Conservation (phyloP, 2,113 vertebrate species). For the Nothoprocta perdicaria region DNA sequence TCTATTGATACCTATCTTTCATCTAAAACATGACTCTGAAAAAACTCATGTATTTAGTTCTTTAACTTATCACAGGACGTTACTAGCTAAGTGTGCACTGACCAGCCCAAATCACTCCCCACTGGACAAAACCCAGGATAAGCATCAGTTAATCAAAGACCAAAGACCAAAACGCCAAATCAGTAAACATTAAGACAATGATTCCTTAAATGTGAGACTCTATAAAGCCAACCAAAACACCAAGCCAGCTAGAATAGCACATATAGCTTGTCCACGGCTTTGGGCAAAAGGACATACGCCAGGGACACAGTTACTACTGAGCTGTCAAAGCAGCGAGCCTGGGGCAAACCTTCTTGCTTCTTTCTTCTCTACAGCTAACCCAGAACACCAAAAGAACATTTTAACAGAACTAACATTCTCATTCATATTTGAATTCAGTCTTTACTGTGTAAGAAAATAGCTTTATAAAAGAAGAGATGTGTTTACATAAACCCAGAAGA, state of each 20-base stretch:
- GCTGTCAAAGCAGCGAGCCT: neutral
- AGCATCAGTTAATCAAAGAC: neutral
- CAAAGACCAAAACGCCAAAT: neutral
- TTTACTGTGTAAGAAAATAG: neutral
- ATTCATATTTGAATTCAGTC: neutral
- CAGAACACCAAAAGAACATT: neutral
- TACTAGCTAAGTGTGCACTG: neutral
- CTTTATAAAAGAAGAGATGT: neutral
- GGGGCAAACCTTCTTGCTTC: neutral
- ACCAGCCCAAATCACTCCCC: neutral
- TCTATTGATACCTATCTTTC: neutral
- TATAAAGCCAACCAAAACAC: neutral
- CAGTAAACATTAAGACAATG: neutral
- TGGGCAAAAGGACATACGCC: neutral
- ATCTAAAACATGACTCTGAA: accelerated
- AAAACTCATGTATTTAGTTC: neutral
- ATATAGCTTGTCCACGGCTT: neutral
- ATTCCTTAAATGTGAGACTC: neutral
- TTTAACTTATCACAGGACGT: neutral
- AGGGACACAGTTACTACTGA: neutral
- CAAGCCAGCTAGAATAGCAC: neutral
- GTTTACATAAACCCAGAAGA: slow-evolving; percentile 1
- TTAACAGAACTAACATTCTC: neutral
- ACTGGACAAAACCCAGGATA: neutral
- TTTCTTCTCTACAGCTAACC: neutral